phyloP scores from a whole-genome alignment of 2,113 vertebrate genomes.

The Ardeotis arabs region DNA sequence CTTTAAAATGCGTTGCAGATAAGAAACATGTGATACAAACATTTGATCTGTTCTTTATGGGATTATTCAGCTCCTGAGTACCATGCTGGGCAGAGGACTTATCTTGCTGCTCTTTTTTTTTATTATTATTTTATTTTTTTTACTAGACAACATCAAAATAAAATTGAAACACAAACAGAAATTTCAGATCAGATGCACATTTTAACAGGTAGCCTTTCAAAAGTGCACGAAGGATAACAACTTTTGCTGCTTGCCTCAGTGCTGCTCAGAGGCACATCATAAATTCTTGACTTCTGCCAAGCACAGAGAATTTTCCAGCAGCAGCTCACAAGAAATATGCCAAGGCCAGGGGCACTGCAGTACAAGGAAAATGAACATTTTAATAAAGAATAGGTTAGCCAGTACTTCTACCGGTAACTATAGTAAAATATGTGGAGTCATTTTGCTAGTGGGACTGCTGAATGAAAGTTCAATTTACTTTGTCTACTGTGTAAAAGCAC shows the following conservation, averaged over 20 bases:
- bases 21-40: not conserved
- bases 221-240: slow-evolving; percentile 37
- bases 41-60: not conserved
- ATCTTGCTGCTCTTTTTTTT: not conserved
- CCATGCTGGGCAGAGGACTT: not conserved
- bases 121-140: not conserved
- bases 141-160: not conserved
- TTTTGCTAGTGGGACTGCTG: slow-evolving; percentile 44
- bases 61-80: not conserved
- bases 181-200: slow-evolving; percentile 25
- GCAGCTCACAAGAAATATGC: slow-evolving; percentile 64
- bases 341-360: slow-evolving; percentile 54
- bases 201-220: slow-evolving; percentile 18
- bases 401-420: slow-evolving; percentile 53
- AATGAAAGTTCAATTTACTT: slow-evolving; percentile 54
- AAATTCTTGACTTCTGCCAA: slow-evolving; percentile 73
- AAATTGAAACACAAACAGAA: not conserved
- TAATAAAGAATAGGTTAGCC: slow-evolving; percentile 62
- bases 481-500: slow-evolving; percentile 36
- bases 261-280: slow-evolving; percentile 62
- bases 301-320: slow-evolving; percentile 48
- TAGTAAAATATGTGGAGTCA: slow-evolving; percentile 53
- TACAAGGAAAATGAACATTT: slow-evolving; percentile 61
- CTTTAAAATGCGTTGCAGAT: not conserved
- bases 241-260: slow-evolving; percentile 46